Percentiles rank a stretch among this genome's conserved stretches.
These are phyloP conservation scores for Xylocampa areola DNA, from an alignment of 2,888 invertebrate species.

Conservation along the genomic window DNA sequence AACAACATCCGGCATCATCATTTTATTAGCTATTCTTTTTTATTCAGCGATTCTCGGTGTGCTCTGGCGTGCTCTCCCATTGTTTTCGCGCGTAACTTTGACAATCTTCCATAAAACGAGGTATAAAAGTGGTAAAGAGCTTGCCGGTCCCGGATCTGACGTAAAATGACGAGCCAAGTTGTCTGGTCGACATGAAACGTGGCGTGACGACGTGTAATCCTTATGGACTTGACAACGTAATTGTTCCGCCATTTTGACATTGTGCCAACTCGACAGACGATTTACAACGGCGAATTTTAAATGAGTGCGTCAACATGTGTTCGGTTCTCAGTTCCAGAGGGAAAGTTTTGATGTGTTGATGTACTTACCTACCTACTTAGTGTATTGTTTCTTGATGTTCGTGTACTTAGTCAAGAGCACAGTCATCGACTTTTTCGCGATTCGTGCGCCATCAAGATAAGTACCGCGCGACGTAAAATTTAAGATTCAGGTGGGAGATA, in stretches of 20 bases:
- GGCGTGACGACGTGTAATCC: constrained; percentile 69
- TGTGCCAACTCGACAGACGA: constrained; percentile 69
- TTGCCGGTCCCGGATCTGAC: constrained; percentile 56
- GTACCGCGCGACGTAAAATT: constrained; percentile 53
- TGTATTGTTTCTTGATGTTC: constrained; percentile 33
- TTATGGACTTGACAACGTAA: constrained; percentile 75
- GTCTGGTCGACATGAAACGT: constrained; percentile 64
- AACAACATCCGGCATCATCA: constrained; percentile 62
- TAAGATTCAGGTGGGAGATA: constrained; percentile 56
- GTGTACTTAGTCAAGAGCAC: constrained; percentile 34
- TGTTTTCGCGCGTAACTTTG: constrained; percentile 67
- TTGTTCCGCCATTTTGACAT: constrained; percentile 78
- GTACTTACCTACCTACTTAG: constrained; percentile 36
- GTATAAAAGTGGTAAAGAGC: constrained; percentile 65
- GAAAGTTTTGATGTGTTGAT: constrained; percentile 54
- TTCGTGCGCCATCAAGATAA: constrained; percentile 54
- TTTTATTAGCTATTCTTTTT: constrained; percentile 63
- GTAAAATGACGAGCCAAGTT: constrained; percentile 67
- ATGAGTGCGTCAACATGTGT: constrained; percentile 57
- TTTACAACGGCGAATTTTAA: constrained; percentile 65
- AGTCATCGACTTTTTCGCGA: constrained; percentile 34
- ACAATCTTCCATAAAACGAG: constrained; percentile 68
- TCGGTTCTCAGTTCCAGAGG: constrained; percentile 31
- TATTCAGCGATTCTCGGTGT: constrained; percentile 59
- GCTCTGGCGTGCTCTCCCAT: constrained; percentile 59